Conservation (phyloP, 2,113 vertebrate species). For the Triplophysa tibetana region DNA sequence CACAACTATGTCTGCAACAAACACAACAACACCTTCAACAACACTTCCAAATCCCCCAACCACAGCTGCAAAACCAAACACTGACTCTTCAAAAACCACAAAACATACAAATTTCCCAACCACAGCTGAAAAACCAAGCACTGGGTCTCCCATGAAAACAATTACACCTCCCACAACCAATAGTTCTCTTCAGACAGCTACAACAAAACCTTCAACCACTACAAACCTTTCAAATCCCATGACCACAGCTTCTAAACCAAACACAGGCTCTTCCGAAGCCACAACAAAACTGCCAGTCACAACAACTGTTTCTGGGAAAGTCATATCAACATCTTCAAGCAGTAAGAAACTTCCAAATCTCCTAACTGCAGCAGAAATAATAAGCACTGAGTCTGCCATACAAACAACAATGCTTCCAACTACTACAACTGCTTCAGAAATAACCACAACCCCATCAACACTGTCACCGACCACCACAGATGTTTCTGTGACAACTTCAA, state of each 20-base stretch:
- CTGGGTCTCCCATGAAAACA: background rate
- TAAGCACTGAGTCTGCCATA: too few relatives aligned
- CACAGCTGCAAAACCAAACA: too few relatives aligned
- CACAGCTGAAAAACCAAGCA: too few relatives aligned
- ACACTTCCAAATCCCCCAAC: too few relatives aligned
- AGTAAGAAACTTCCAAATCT: background rate
- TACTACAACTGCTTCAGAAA: background rate
- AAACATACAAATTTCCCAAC: too few relatives aligned
- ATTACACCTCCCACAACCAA: background rate
- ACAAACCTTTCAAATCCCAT: background rate
- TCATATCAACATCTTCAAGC: fast-evolving
- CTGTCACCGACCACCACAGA: background rate
- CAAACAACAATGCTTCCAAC: background rate
- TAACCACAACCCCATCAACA: background rate
- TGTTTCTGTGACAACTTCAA: background rate
- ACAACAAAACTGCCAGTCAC: background rate
- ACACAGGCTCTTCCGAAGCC: too few relatives aligned
- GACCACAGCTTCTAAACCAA: too few relatives aligned
- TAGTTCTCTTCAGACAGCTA: too few relatives aligned
- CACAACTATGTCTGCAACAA: background rate
- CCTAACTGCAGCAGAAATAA: too few relatives aligned
- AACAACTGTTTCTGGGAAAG: fast-evolving
- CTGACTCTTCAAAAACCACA: too few relatives aligned
- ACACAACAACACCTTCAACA: background rate
- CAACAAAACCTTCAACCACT: too few relatives aligned